Percentiles rank a stretch among this genome's conserved stretches.
Conservation (phyloP, 2,888 invertebrate species). For the Orthosia gothica region DNA sequence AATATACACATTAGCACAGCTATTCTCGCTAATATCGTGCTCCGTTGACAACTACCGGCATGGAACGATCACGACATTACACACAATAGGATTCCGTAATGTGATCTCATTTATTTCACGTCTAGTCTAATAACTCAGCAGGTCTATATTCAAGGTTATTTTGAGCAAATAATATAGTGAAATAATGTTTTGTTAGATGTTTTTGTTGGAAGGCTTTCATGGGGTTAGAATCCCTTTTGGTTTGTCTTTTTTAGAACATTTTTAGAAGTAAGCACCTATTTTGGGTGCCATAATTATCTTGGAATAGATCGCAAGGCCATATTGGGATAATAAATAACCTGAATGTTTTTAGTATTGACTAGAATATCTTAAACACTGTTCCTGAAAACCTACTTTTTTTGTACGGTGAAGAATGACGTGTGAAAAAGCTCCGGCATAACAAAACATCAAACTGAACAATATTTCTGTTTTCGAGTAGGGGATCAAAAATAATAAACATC, state of each 20-base stretch:
- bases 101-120: conserved; percentile 69
- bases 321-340: neutral
- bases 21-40: conserved; percentile 58
- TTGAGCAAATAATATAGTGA: conserved; percentile 35
- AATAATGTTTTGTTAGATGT: conserved; percentile 17
- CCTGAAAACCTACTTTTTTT: too few relatives aligned
- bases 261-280: neutral
- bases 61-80: conserved; percentile 67
- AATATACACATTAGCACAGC: conserved; percentile 55
- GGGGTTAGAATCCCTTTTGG: neutral
- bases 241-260: neutral
- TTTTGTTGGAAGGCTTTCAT: conserved; percentile 24
- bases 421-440: too few relatives aligned
- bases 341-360: neutral
- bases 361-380: too few relatives aligned
- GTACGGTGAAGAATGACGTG: too few relatives aligned
- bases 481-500: too few relatives aligned
- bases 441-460: too few relatives aligned
- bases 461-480: too few relatives aligned
- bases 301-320: neutral
- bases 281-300: neutral
- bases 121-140: conserved; percentile 58
- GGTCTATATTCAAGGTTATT: conserved; percentile 63
- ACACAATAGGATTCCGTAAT: conserved; percentile 70
- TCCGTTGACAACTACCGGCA: conserved; percentile 64